These are phyloP conservation scores for Cremastinae sp. DNA, from an alignment of 2,888 invertebrate species.

Conservation along the genomic window DNA sequence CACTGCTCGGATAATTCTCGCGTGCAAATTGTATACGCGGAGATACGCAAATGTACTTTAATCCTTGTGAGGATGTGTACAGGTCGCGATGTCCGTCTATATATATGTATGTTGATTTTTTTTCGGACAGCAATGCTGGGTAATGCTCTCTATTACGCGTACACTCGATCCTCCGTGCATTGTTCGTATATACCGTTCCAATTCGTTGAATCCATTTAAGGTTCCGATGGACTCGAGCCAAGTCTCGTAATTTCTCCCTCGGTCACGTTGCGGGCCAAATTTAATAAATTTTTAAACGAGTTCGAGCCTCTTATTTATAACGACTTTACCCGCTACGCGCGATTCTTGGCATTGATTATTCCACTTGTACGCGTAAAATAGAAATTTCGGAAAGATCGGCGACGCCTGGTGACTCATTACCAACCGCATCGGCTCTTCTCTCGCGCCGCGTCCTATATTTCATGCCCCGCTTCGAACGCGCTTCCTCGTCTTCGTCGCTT, in stretches of 20 bases:
- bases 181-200: conserved; percentile 12
- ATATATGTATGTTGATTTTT: too few species aligned
- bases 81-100: too few species aligned
- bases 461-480: too few species aligned
- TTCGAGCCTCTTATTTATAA: neutral
- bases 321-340: neutral
- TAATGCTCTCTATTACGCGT: neutral
- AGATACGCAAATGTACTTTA: neutral
- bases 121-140: too few species aligned
- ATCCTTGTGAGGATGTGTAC: neutral
- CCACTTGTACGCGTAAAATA: too few species aligned
- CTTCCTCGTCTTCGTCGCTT: too few species aligned
- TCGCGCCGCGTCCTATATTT: too few species aligned
- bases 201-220: conserved; percentile 12
- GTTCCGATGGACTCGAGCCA: conserved; percentile 1
- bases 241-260: neutral
- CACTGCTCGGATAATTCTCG: conserved; percentile 19
- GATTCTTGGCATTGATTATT: too few species aligned
- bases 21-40: conserved; percentile 24
- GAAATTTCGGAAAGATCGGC: too few species aligned
- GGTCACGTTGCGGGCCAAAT: neutral
- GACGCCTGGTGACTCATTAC: too few species aligned
- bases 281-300: conserved; percentile 1
- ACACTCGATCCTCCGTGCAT: neutral
- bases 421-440: too few species aligned